phyloP scores from a whole-genome alignment of 2,888 invertebrate species.

The Chymomyza procnemis region DNA sequence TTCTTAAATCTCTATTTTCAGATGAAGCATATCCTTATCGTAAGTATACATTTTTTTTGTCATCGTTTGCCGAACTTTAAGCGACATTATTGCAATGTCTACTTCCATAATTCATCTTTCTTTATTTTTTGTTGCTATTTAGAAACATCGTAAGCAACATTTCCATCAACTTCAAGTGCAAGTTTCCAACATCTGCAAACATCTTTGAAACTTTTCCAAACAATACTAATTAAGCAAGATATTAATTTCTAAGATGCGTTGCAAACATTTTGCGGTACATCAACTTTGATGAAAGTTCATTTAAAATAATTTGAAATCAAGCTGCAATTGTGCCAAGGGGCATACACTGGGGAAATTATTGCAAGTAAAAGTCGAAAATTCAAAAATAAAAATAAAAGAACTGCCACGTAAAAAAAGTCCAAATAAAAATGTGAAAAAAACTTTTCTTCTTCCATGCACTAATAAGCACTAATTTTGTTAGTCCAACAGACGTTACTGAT shows the following conservation, averaged over 20 bases:
- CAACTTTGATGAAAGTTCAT: constrained; percentile 55
- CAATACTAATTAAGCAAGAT: constrained; percentile 52
- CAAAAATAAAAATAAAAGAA: not conserved
- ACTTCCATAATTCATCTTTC: no score
- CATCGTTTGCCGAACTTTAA: no score
- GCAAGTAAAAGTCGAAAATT: constrained; percentile 35
- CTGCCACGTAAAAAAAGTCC: not conserved
- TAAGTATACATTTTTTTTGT: no score
- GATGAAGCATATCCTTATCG: no score
- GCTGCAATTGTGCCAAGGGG: not conserved
- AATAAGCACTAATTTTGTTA: constrained; percentile 70
- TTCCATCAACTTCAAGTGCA: not conserved
- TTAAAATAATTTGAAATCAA: constrained; percentile 63
- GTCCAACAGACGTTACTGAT: constrained; percentile 23
- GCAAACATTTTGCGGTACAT: constrained; percentile 54
- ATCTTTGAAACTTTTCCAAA: constrained; percentile 36
- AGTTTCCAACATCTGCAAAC: not conserved
- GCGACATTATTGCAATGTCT: no score
- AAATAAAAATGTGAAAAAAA: constrained; percentile 44
- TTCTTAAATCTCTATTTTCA: no score
- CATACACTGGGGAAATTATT: constrained; percentile 57
- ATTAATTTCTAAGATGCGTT: constrained; percentile 45
- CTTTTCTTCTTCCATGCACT: constrained; percentile 51
- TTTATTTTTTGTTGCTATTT: no score
- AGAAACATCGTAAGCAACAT: not conserved